Base-by-base conservation (phyloP, 2,888 invertebrate species). In the Apodemia duryi region DNA sequence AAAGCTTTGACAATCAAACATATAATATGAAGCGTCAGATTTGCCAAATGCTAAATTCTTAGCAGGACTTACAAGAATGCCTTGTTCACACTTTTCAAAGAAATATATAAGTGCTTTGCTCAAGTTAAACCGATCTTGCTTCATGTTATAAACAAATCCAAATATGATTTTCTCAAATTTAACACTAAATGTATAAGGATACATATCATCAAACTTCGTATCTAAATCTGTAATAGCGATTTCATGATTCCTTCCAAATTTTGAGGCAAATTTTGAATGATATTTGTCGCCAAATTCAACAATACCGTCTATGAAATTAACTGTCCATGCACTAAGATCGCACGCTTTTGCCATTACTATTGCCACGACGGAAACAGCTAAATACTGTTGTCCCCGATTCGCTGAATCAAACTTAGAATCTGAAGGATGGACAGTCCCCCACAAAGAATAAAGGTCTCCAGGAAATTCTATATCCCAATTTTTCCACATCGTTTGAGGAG, bases 381-480 rank as follows among this genome's bases (percentile, higher is more conserved):
- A 82, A 57, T 93, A 92, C 76, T 96, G 96, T 71, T 94, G 94
- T 0, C 95, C 95, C 5, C 95, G 92, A 61, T 92, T 80, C 2
- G 77, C 74, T 13, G 81, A 78, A 0, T 86, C 83, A 77, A 96
- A 96, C 70, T 89, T 91, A 0, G 79, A 73, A 49, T 94, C 94
- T 64, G 88, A 80, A 3, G 95, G 94, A 83, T 95, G 94, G 21
- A 95, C 75, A 46, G 92, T 92, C 1, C 95, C 95, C 93, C 94
- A 94, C 1, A 96, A 80, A 0, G 95, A 95, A 85, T 91, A 95
- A 0, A 96, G 80, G 68, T 94, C 95, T 1, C 94, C 93, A 2
- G 93, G 92, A 71, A 95, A 94, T 76, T 96, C 95, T 2, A 95
- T 92, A 69, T 95, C 94, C 93, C 94, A 96, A 64, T 94, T 89